Evolutionary conservation across 2,888 invertebrate species (phyloP), one percentile per base, ranked within the genome.

Genomic region (Scaptomyza flava): DNA sequence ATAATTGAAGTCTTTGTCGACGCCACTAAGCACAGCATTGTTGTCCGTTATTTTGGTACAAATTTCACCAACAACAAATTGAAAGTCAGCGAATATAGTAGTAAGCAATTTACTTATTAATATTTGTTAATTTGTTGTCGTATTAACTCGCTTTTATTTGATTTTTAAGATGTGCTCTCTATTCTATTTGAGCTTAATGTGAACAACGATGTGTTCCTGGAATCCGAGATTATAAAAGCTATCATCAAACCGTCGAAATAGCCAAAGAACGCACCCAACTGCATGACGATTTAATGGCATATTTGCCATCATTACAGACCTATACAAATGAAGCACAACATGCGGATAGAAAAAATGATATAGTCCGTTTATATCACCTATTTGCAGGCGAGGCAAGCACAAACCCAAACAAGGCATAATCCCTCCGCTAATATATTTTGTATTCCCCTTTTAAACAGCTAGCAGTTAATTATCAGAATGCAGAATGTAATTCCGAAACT

Each of bases 81-180:
- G 3, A 90, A 89, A 66, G 79, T 90, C 8, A 87, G 81, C 48
- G 91, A 91, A 60, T 89, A 83, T 41, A 90, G 89, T 36, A 79
- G 91, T 91, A 82, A 69, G 91, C 2, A 17, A 9, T 3, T 2
- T 9, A 9, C 17, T 9, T 77, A 30, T 67, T 9, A 8, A 27
- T n/a, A 17, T 8, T 8, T 38, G 1, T 7, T 6, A 1, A 8
- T 11, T 11, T n/a, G n/a, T n/a, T 17, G 3, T 33, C 27, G 27
- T 3, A 30, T 33, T 31, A 31, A 33, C 27, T 30, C 4, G 30
- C 1, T 31, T 38, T 45, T 54, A 4, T 12, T 4, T 17, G 1
- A 12, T 57, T 3, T 12, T 23, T 11, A 23, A 91, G 91, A 85
- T 5, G 87, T 90, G 31, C 72, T 91, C 0, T 90, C 91, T 0